phyloP scores from a whole-genome alignment of 64 coral and sea anemone genomes.

The Stichodactyla mertensii region DNA sequence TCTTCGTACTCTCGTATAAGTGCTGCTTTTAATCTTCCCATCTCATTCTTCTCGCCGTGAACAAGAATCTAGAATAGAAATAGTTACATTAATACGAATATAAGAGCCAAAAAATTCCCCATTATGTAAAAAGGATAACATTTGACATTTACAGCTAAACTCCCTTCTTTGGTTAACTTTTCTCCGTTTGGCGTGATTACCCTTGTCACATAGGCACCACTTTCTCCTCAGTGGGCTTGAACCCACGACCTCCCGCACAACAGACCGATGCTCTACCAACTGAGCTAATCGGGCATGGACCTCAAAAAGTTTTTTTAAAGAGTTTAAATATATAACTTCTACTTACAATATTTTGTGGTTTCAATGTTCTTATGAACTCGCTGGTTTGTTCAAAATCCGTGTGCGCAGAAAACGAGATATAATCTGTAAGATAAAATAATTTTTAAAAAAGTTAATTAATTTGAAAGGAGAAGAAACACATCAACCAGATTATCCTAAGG shows the following conservation, averaged over 20 bases:
- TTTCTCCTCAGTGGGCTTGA: no score
- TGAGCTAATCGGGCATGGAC: no score
- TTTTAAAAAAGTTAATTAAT: not conserved
- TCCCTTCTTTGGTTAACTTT: no score
- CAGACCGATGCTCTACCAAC: no score
- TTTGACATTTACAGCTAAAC: no score
- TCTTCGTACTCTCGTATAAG: slow-evolving; percentile 98
- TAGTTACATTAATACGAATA: not conserved
- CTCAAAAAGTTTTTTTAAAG: no score
- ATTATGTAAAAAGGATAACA: no score
- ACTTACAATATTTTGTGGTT: slow-evolving; percentile 97
- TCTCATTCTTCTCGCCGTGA: slow-evolving; percentile 97
- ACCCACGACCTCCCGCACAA: no score
- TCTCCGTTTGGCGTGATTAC: no score
- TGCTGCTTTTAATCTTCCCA: slow-evolving; percentile 94
- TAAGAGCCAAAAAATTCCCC: not conserved
- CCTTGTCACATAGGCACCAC: no score
- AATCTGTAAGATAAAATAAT: slow-evolving; percentile 62
- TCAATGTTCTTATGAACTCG: slow-evolving; percentile 89
- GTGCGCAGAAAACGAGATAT: slow-evolving; percentile 98
- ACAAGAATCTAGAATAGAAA: slow-evolving; percentile 70
- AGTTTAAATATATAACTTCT: not conserved
- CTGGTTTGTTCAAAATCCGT: slow-evolving; percentile 98
- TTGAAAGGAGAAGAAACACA: not conserved
- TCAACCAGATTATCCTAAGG: not conserved